Evolutionary conservation across 2,888 invertebrate genomes (phyloP).

Genomic region (Acanthopleura granulata): DNA sequence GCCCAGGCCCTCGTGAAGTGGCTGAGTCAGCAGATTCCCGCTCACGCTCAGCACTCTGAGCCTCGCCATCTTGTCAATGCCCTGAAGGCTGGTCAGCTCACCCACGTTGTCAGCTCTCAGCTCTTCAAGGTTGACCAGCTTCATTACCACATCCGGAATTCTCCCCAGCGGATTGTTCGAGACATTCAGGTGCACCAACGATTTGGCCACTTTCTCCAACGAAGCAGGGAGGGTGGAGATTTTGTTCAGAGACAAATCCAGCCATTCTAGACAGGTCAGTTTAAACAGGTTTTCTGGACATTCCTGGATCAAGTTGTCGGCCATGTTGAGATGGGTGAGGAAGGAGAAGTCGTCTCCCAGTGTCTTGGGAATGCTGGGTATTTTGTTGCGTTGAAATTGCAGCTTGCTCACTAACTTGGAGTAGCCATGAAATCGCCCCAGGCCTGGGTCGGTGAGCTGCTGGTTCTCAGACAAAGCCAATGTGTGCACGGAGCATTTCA

Average conservation of each 20-base stretch:
- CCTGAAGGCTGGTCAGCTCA: constrained; percentile 32
- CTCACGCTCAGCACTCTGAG: constrained; percentile 41
- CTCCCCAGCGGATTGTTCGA: constrained; percentile 47
- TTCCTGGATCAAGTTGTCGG: constrained; percentile 35
- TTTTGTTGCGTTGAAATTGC: constrained; percentile 43
- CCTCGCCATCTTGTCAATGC: constrained; percentile 38
- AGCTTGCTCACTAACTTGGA: constrained; percentile 40
- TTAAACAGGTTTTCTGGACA: constrained; percentile 39
- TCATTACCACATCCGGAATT: constrained; percentile 35
- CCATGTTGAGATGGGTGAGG: constrained; percentile 35
- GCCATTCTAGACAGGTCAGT: constrained; percentile 34
- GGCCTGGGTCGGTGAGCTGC: constrained; percentile 29
- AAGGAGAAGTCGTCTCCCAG: constrained; percentile 29
- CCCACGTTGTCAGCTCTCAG: constrained; percentile 50
- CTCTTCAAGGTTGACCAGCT: constrained; percentile 37
- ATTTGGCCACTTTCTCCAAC: constrained; percentile 25
- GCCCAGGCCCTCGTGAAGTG: constrained; percentile 38
- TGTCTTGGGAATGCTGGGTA: constrained; percentile 38
- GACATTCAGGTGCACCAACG: constrained; percentile 40
- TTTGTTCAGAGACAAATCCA: constrained; percentile 33
- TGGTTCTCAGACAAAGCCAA: constrained; percentile 35
- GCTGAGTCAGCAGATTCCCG: constrained; percentile 34
- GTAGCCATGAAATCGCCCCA: constrained; percentile 30
- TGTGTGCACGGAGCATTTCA: constrained; percentile 42
- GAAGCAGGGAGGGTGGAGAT: constrained; percentile 27